Evolutionary conservation across 2,888 invertebrate genomes (phyloP).

Genomic region (Fragum fragum): DNA sequence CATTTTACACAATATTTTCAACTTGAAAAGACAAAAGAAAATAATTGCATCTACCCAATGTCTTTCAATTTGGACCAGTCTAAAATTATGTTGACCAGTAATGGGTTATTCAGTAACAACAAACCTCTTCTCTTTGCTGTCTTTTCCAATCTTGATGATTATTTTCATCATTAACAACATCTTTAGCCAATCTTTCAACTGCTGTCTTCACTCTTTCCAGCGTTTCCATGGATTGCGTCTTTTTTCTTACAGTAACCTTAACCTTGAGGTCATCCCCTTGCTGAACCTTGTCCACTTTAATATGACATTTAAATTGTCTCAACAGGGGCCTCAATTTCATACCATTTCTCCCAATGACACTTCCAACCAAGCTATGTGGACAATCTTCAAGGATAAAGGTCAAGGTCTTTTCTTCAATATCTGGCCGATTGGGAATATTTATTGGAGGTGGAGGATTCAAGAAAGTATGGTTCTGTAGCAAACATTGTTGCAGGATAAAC

Average conservation of each 20-base stretch:
- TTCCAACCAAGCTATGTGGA: background rate
- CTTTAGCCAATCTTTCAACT: conserved; percentile 10
- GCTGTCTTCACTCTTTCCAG: conserved; percentile 14
- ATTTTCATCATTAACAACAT: conserved; percentile 21
- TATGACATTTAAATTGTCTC: conserved; percentile 15
- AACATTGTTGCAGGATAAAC: conserved; percentile 10
- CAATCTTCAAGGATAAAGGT: conserved; percentile 14
- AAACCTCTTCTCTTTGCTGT: background rate
- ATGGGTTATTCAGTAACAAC: background rate
- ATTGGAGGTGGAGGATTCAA: background rate
- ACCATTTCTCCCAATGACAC: conserved; percentile 23
- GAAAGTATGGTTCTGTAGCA: background rate
- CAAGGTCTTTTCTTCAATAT: background rate
- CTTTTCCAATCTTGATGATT: background rate
- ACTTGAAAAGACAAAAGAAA: background rate
- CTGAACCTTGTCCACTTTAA: conserved; percentile 7
- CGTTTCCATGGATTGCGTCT: conserved; percentile 9
- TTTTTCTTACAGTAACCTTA: conserved; percentile 9
- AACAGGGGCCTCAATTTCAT: conserved; percentile 3
- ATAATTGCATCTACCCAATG: background rate
- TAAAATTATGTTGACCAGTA: too few species aligned
- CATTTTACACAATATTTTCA: too few species aligned
- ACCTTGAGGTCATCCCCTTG: conserved; percentile 11
- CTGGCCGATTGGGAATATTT: background rate
- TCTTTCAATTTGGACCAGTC: too few species aligned